These are phyloP conservation scores for Chaetophractus vellerosus DNA, from an alignment of 2,797 vertebrate genomes.

Conservation along the genomic window DNA sequence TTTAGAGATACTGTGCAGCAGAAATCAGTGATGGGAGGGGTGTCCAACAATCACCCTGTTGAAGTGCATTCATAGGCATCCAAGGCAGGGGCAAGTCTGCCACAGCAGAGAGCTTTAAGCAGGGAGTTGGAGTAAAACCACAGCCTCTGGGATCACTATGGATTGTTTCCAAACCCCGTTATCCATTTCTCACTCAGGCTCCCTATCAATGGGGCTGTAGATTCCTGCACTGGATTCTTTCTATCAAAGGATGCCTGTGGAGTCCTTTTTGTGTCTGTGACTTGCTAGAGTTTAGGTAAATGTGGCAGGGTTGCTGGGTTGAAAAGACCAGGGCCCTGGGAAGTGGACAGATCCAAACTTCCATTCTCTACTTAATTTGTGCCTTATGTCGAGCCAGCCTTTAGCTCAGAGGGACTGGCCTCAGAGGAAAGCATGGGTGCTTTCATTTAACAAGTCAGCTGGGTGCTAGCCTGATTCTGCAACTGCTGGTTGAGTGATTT, in stretches of 20 bases:
- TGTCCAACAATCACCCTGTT: neutral
- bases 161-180: neutral
- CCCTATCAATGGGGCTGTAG: neutral
- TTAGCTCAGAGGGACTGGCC: neutral
- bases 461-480: neutral
- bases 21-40: neutral
- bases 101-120: neutral
- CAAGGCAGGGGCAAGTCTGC: neutral
- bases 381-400: neutral
- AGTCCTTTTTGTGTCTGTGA: neutral
- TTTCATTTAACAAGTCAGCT: neutral
- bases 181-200: neutral
- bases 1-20: neutral
- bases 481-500: neutral
- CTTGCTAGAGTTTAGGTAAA: neutral
- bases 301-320: neutral
- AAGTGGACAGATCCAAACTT: neutral
- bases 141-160: neutral
- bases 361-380: neutral
- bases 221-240: neutral
- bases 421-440: neutral
- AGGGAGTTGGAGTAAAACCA: neutral
- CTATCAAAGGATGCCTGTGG: neutral
- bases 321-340: neutral
- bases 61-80: neutral